phyloP scores from a whole-genome alignment of 1,140 invertebrate species.

The Anoplophora glabripennis region DNA sequence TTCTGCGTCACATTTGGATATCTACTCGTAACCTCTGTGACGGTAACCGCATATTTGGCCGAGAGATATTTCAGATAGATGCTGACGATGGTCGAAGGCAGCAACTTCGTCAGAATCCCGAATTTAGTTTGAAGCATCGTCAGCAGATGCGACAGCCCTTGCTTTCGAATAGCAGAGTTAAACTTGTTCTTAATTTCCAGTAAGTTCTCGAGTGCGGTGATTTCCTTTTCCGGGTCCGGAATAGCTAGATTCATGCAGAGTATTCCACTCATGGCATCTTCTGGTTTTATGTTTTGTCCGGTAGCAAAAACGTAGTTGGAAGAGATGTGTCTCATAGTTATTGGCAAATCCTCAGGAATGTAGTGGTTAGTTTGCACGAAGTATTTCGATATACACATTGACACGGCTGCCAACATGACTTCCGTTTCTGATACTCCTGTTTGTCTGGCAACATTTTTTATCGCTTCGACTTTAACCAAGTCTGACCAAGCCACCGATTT shows the following conservation, averaged over 20 bases:
- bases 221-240: constrained; percentile 46
- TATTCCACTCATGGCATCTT: constrained; percentile 46
- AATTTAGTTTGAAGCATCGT: constrained; percentile 65
- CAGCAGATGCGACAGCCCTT: constrained; percentile 66
- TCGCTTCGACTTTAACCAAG: constrained; percentile 55
- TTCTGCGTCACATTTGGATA: constrained; percentile 46
- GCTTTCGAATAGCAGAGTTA: constrained; percentile 57
- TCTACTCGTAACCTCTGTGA: constrained; percentile 65
- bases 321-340: constrained; percentile 51
- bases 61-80: constrained; percentile 69
- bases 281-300: constrained; percentile 35
- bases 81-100: constrained; percentile 66
- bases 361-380: constrained; percentile 56
- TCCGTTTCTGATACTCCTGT: constrained; percentile 66
- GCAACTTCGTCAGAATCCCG: constrained; percentile 62
- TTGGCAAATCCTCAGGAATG: constrained; percentile 47
- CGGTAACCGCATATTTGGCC: constrained; percentile 66
- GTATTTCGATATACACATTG: constrained; percentile 62
- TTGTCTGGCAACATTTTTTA: constrained; percentile 56
- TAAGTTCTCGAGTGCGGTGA: constrained; percentile 44
- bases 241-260: constrained; percentile 52
- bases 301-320: constrained; percentile 43
- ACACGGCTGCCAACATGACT: constrained; percentile 61
- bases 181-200: constrained; percentile 58
- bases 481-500: constrained; percentile 77